These are phyloP conservation scores for Pogoniulus pusillus DNA, from an alignment of 2,797 vertebrate genomes.

Conservation along the genomic window DNA sequence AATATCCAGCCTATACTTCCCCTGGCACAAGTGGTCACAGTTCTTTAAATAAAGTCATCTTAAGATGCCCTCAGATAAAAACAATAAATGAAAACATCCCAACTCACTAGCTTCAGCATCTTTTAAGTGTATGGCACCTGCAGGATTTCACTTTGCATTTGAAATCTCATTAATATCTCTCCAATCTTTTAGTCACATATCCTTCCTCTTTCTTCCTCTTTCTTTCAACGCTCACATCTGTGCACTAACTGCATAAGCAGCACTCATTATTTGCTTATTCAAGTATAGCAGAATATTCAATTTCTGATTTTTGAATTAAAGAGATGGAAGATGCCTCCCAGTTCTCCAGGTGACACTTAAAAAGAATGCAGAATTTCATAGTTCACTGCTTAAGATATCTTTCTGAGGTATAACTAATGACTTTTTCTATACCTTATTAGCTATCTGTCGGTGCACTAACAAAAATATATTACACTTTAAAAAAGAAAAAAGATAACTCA, in stretches of 20 bases:
- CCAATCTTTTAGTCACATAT: slow-evolving; percentile 14
- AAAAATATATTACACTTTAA: slow-evolving; percentile 52
- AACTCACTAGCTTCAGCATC: background rate
- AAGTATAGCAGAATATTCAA: slow-evolving; percentile 70
- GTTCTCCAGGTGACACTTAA: slow-evolving; percentile 64
- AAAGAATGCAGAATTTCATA: slow-evolving; percentile 66
- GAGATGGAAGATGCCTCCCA: slow-evolving; percentile 45
- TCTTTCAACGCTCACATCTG: slow-evolving; percentile 46
- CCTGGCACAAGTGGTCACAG: too few species aligned
- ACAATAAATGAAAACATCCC: background rate
- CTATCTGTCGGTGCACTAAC: slow-evolving; percentile 58
- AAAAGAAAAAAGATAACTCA: slow-evolving; percentile 11
- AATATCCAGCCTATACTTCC: too few species aligned
- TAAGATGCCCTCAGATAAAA: slow-evolving; percentile 12
- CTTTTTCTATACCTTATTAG: slow-evolving; percentile 71
- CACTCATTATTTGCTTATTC: slow-evolving; percentile 68
- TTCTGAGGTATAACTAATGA: slow-evolving; percentile 70
- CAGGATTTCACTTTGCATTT: slow-evolving; percentile 9
- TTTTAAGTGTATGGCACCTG: background rate
- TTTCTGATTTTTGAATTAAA: slow-evolving; percentile 66
- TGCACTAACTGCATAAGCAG: slow-evolving; percentile 48
- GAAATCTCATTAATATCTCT: slow-evolving; percentile 54
- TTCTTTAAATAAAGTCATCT: background rate
- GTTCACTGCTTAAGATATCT: slow-evolving; percentile 63
- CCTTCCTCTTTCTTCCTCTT: slow-evolving; percentile 33